Conservation (phyloP, 2,888 invertebrate species). For the Leucophora obtusa region DNA sequence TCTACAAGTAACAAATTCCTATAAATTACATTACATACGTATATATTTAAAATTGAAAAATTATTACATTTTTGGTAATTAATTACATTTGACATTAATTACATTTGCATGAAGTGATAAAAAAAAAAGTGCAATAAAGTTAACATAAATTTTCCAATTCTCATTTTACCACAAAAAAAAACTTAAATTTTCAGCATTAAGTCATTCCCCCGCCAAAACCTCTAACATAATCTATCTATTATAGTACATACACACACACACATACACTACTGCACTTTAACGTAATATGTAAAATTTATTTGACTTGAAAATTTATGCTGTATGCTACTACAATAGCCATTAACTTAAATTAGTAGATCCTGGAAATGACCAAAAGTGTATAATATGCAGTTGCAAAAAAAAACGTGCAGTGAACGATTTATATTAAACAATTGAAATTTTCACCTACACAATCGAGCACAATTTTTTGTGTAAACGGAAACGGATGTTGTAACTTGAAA, state of each 20-base stretch:
- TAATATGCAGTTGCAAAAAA: slow-evolving; percentile 6
- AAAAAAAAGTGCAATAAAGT: slow-evolving; percentile 74
- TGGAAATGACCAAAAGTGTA: slow-evolving; percentile 42
- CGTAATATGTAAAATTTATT: slow-evolving; percentile 53
- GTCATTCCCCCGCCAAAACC: background rate
- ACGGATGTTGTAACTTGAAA: slow-evolving; percentile 58
- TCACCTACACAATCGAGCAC: slow-evolving; percentile 25
- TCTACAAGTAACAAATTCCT: slow-evolving; percentile 51
- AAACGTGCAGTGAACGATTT: slow-evolving; percentile 49
- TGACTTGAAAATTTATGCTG: slow-evolving; percentile 65
- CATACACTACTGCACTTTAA: background rate
- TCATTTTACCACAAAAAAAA: slow-evolving; percentile 9
- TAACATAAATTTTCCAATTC: slow-evolving; percentile 71
- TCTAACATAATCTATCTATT: background rate
- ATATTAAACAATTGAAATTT: slow-evolving; percentile 39
- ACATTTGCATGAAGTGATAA: slow-evolving; percentile 64
- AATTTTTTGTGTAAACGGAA: slow-evolving; percentile 44
- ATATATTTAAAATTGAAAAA: slow-evolving; percentile 60
- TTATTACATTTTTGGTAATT: slow-evolving; percentile 75
- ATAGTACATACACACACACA: background rate
- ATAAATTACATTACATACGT: slow-evolving; percentile 50
- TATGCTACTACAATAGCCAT: slow-evolving; percentile 76
- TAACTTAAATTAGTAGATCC: slow-evolving; percentile 76
- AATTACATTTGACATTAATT: slow-evolving; percentile 76
- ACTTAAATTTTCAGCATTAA: background rate